A percentile compares a stretch with the other conserved stretches of the same genome.
Conservation (phyloP, 2,797 vertebrate genomes). For the Rhinogobio ventralis region DNA sequence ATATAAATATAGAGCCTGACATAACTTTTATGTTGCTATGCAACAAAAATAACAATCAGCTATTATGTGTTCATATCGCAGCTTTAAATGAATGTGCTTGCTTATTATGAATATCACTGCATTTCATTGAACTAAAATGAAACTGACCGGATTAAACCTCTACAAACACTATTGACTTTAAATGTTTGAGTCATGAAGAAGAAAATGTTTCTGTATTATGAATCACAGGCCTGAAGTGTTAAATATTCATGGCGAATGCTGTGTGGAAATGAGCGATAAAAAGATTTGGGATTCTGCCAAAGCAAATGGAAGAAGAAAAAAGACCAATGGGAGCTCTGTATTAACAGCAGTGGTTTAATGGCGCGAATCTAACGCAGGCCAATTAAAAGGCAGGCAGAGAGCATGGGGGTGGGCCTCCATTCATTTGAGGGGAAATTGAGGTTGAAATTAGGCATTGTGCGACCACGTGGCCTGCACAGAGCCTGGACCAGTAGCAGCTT, state of each 20-base stretch:
- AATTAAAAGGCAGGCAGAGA: constrained; percentile 78
- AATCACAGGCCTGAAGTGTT: constrained; percentile 71
- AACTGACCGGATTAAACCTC: constrained; percentile 25
- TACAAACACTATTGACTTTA: constrained; percentile 29
- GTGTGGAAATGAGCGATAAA: constrained; percentile 56
- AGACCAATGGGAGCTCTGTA: constrained; percentile 49
- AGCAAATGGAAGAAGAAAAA: constrained; percentile 58
- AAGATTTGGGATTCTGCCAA: constrained; percentile 58
- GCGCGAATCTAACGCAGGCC: constrained; percentile 78
- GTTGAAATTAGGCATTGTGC: constrained; percentile 82
- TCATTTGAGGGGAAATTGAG: constrained; percentile 83
- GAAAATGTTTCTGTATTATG: constrained; percentile 61
- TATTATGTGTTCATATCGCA: background rate
- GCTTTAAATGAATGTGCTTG: background rate
- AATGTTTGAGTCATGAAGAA: constrained; percentile 35
- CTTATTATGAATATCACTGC: background rate
- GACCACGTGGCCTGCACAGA: constrained; percentile 75
- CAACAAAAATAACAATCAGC: background rate
- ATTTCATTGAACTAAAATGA: background rate
- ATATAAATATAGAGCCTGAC: background rate
- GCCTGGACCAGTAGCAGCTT: constrained; percentile 70
- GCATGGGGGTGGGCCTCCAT: constrained; percentile 73
- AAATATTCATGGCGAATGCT: constrained; percentile 78
- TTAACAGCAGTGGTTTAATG: constrained; percentile 82
- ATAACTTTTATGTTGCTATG: background rate